A percentile compares a stretch with the other conserved stretches of the same genome.
These are phyloP conservation scores for Tenthredo notha DNA, from an alignment of 2,888 invertebrate genomes.

Conservation along the genomic window DNA sequence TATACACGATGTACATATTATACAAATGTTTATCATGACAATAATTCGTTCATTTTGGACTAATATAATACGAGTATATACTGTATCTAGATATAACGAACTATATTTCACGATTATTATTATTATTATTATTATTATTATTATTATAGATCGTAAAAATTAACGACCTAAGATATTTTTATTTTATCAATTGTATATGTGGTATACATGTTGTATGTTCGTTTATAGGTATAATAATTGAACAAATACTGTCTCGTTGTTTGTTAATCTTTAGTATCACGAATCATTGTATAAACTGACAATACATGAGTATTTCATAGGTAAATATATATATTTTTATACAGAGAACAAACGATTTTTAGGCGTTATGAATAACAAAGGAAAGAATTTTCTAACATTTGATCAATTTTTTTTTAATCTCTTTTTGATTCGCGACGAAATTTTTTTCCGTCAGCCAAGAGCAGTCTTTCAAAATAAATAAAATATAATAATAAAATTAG, in stretches of 20 bases:
- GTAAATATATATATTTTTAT: neutral
- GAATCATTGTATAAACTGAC: neutral
- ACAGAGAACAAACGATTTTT: neutral
- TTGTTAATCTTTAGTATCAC: neutral
- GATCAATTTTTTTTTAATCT: neutral
- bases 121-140: no score
- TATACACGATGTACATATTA: neutral
- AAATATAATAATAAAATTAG: neutral
- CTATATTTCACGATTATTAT: neutral
- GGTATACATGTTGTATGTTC: neutral
- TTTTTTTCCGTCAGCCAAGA: neutral
- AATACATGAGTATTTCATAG: neutral
- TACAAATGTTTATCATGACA: neutral
- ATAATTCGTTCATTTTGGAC: neutral
- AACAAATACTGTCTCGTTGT: neutral
- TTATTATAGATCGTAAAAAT: conserved; percentile 3
- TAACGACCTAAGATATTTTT: neutral
- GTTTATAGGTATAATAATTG: neutral
- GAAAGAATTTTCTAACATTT: neutral
- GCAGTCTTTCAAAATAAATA: neutral
- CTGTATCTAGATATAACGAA: neutral
- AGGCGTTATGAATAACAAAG: neutral
- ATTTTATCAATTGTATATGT: neutral
- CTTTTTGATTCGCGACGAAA: neutral
- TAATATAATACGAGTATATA: neutral